These are phyloP conservation scores for Nylanderia fulva DNA, from an alignment of 1,140 invertebrate genomes.

Conservation along the genomic window DNA sequence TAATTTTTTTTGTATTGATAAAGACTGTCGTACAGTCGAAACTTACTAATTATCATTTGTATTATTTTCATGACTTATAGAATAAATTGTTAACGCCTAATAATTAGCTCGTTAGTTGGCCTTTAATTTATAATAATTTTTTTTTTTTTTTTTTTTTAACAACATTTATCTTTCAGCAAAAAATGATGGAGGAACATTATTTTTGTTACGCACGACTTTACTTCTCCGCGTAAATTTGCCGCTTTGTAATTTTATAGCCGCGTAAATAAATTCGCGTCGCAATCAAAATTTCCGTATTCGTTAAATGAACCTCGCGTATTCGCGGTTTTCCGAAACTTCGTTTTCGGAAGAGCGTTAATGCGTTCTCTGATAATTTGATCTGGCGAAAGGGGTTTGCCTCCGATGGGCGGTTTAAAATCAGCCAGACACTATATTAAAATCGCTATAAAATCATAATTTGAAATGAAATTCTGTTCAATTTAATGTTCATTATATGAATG, in stretches of 20 bases:
- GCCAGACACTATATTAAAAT: not conserved
- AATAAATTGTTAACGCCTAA: no score
- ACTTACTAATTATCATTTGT: no score
- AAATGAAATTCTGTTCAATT: conserved; percentile 24
- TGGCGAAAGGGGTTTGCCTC: no score
- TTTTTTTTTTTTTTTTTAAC: no score
- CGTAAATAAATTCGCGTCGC: not conserved
- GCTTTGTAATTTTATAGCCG: no score
- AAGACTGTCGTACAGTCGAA: no score
- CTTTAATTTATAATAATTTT: no score
- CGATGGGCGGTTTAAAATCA: conserved; percentile 6
- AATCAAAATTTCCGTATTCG: not conserved
- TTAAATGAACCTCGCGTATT: no score
- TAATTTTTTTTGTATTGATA: no score
- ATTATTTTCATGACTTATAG: no score
- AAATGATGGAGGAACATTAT: not conserved
- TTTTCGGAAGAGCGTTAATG: not conserved
- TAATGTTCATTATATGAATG: conserved; percentile 14
- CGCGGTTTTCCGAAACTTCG: not conserved
- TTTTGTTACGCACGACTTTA: not conserved
- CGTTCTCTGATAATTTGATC: not conserved
- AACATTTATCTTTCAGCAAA: not conserved
- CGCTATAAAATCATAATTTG: conserved; percentile 11
- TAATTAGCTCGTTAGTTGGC: no score
- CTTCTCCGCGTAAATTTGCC: no score